These are phyloP conservation scores for Papilio demoleus DNA, from an alignment of 2,888 invertebrate genomes.

Conservation along the genomic window DNA sequence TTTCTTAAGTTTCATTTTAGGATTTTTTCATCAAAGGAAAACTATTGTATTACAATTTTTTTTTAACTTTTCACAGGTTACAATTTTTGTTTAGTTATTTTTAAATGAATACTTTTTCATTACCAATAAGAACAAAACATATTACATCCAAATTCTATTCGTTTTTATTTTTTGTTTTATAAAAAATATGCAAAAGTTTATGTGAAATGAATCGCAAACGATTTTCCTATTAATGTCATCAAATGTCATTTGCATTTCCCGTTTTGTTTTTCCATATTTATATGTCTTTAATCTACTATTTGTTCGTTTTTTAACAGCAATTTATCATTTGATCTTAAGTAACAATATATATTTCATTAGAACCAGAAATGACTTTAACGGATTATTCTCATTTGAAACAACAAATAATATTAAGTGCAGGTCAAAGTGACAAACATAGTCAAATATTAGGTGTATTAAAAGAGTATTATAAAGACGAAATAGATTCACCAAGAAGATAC, in stretches of 20 bases:
- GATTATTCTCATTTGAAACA: slow-evolving; percentile 65
- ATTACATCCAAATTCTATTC: background rate
- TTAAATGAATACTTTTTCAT: background rate
- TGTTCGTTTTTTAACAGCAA: background rate
- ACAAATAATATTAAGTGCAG: slow-evolving; percentile 57
- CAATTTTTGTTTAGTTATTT: background rate
- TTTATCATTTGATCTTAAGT: background rate
- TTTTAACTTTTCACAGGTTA: no score
- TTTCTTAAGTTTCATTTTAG: background rate
- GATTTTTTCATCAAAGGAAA: background rate
- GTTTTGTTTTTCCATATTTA: background rate
- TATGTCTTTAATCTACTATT: background rate
- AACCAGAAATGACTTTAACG: slow-evolving; percentile 60
- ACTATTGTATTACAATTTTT: no score
- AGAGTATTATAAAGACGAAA: slow-evolving; percentile 62
- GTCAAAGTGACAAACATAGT: slow-evolving; percentile 57
- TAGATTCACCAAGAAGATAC: slow-evolving; percentile 70
- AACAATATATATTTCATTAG: background rate
- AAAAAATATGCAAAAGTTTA: background rate
- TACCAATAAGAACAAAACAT: background rate
- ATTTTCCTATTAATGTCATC: slow-evolving; percentile 4
- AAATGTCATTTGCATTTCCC: background rate
- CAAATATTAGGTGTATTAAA: slow-evolving; percentile 62
- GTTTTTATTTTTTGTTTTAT: background rate
- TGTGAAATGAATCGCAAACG: slow-evolving; percentile 2